Conservation (phyloP, 2,113 vertebrate genomes). For the Naja naja region DNA sequence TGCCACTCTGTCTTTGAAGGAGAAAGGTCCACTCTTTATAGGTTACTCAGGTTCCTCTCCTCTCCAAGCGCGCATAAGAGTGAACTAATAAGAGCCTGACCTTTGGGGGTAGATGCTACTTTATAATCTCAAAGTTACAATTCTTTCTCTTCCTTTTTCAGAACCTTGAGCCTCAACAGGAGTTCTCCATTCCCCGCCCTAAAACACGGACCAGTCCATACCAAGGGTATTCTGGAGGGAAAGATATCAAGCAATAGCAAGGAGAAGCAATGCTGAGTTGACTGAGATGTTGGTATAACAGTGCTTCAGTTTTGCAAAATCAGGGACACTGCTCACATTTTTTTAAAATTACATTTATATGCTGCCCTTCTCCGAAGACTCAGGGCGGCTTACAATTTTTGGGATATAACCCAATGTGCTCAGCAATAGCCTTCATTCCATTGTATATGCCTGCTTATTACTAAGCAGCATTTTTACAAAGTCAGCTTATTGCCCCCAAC, state of each 20-base stretch:
- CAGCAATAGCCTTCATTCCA: too few species aligned
- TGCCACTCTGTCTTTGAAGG: neutral
- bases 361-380: too few species aligned
- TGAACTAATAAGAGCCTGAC: neutral
- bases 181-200: constrained; percentile 68
- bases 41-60: neutral
- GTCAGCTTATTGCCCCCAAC: too few species aligned
- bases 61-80: neutral
- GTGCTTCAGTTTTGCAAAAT: constrained; percentile 14
- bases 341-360: too few species aligned
- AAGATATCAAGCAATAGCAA: constrained; percentile 44
- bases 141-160: constrained; percentile 48
- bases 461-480: too few species aligned
- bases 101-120: neutral
- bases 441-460: too few species aligned
- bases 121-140: constrained; percentile 21
- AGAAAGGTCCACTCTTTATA: neutral
- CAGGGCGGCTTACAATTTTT: too few species aligned
- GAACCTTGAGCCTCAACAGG: constrained; percentile 40
- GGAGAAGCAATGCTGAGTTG: neutral
- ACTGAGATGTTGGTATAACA: neutral
- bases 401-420: too few species aligned
- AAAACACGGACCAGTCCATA: constrained; percentile 58
- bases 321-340: constrained; percentile 6
- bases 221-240: constrained; percentile 59